Evolutionary conservation across 64 coral and sea anemone genomes (phyloP).

Genomic region (Actinia tenebrosa): DNA sequence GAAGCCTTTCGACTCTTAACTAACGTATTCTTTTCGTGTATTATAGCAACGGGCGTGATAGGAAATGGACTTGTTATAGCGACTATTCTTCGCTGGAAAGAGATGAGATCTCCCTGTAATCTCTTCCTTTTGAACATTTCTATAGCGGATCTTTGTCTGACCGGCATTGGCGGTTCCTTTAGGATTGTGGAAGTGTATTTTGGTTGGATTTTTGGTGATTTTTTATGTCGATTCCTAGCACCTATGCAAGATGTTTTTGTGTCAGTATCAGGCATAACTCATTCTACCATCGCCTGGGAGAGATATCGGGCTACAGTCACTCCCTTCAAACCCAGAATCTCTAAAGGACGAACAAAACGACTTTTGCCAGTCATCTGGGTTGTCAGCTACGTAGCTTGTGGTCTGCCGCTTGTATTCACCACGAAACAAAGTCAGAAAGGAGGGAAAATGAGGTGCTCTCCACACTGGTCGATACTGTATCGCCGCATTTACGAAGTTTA

Average conservation of each 20-base stretch:
- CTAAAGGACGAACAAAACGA: constrained; percentile 36
- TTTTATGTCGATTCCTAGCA: constrained; percentile 52
- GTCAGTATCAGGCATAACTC: constrained; percentile 60
- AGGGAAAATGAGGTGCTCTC: constrained; percentile 3
- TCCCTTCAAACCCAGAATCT: constrained; percentile 67
- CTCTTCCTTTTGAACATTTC: constrained; percentile 74
- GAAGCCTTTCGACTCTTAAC: background rate
- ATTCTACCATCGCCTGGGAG: constrained; percentile 75
- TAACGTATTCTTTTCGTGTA: background rate
- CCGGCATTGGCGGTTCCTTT: constrained; percentile 35
- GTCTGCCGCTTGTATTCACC: constrained; percentile 32
- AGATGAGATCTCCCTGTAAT: constrained; percentile 73
- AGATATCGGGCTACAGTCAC: constrained; percentile 77
- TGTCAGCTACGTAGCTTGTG: constrained; percentile 46
- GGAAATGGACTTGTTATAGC: constrained; percentile 62
- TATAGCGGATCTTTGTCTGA: constrained; percentile 52
- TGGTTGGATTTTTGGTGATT: constrained; percentile 72
- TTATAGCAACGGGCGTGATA: constrained; percentile 33
- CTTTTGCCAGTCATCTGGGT: constrained; percentile 42
- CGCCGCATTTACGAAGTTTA: constrained; percentile 52
- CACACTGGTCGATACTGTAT: constrained; percentile 10
- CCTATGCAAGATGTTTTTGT: constrained; percentile 77
- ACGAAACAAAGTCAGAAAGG: background rate
- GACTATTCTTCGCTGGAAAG: constrained; percentile 53
- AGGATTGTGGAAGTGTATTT: constrained; percentile 46